These are phyloP conservation scores for Poecile atricapillus DNA, from an alignment of 2,113 vertebrate genomes.

Conservation along the genomic window DNA sequence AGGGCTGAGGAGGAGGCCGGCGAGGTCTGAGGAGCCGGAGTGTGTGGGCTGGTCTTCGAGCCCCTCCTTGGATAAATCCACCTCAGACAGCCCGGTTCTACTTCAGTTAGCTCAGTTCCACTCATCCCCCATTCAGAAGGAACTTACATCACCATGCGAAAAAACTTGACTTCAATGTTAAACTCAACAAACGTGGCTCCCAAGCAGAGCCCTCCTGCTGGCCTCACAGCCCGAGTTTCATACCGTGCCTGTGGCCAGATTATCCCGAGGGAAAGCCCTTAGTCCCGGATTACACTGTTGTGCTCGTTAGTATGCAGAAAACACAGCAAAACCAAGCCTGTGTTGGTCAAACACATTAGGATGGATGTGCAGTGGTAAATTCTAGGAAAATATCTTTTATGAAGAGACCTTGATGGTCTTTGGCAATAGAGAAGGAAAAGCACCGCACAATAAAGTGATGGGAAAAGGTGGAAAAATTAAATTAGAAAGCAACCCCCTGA, in stretches of 20 bases:
- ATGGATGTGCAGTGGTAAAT: background rate
- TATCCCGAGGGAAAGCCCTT: background rate
- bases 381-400: background rate
- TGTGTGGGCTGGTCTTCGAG: rapidly evolving
- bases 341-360: background rate
- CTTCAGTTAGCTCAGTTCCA: background rate
- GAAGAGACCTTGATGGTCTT: background rate
- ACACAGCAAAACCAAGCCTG: background rate
- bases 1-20: rapidly evolving
- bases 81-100: background rate
- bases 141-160: background rate
- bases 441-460: background rate
- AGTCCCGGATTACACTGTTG: background rate
- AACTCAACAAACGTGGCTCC: background rate
- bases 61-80: rapidly evolving
- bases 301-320: background rate
- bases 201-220: background rate
- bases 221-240: background rate
- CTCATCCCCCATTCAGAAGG: background rate
- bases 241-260: background rate
- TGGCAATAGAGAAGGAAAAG: background rate
- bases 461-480: background rate
- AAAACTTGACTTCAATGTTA: background rate
- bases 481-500: background rate
- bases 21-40: rapidly evolving